Percentiles rank a stretch among this genome's conserved stretches.
phyloP scores from a whole-genome alignment of 2,113 vertebrate genomes.

The Oncorhynchus gorbuscha region DNA sequence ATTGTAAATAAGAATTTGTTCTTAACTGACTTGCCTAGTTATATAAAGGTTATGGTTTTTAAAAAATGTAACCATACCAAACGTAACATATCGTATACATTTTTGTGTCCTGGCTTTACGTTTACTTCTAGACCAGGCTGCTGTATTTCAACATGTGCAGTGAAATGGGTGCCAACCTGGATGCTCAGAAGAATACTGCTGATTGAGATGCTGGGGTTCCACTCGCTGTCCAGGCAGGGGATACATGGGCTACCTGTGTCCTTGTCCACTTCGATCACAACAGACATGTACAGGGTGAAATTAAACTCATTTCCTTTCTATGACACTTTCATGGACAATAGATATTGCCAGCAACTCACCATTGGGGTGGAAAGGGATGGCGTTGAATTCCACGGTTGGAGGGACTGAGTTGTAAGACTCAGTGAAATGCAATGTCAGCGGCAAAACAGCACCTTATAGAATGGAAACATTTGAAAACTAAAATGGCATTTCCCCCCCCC shows the following conservation, averaged over 20 bases:
- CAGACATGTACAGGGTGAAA: neutral
- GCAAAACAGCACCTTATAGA: neutral
- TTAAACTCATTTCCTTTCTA: neutral
- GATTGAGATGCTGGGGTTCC: neutral
- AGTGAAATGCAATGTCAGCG: neutral
- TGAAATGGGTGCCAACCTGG: neutral
- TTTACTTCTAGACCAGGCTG: no score
- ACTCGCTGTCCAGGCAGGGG: neutral
- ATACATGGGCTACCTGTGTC: neutral
- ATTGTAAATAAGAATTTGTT: no score
- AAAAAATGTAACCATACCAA: no score
- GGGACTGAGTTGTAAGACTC: constrained; percentile 1
- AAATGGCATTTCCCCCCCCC: neutral
- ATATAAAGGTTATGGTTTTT: no score
- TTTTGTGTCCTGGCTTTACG: no score
- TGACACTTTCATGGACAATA: neutral
- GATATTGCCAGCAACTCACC: neutral
- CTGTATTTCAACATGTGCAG: constrained; percentile 27
- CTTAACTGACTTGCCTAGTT: no score
- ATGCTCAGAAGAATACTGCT: neutral
- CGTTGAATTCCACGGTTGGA: neutral
- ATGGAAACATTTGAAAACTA: neutral
- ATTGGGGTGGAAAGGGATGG: constrained; percentile 4
- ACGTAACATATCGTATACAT: no score
- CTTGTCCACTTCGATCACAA: neutral